Conservation (phyloP, 2,888 invertebrate genomes). For the Dynastes tityus region DNA sequence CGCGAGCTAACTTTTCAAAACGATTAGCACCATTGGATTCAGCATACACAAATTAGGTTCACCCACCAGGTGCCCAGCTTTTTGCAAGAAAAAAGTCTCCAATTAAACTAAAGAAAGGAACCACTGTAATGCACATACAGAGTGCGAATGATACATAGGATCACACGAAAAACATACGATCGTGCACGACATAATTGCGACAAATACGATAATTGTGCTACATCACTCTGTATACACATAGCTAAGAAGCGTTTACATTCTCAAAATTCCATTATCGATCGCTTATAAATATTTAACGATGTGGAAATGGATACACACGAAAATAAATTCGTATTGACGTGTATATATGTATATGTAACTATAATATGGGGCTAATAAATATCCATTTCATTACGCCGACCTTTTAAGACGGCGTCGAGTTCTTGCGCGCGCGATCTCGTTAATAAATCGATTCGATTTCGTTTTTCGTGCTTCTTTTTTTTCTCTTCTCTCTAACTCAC, state of each 20-base stretch:
- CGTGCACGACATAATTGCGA: too few species aligned
- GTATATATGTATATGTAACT: slow-evolving; percentile 5
- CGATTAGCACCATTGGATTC: too few species aligned
- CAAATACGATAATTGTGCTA: too few species aligned
- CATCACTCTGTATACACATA: background rate
- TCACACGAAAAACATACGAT: too few species aligned
- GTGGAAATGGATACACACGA: background rate
- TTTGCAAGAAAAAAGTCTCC: too few species aligned
- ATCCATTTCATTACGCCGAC: slow-evolving; percentile 15
- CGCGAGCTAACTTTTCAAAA: too few species aligned
- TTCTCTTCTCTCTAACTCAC: background rate
- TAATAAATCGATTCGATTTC: slow-evolving; percentile 34
- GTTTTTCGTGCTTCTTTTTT: background rate
- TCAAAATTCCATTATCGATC: background rate
- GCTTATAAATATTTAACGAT: slow-evolving; percentile 13
- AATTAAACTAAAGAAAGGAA: too few species aligned
- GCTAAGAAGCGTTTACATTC: background rate
- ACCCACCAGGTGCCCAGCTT: too few species aligned
- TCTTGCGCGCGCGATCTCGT: background rate
- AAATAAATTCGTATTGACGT: slow-evolving; percentile 1
- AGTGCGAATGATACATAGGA: too few species aligned
- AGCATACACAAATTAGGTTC: too few species aligned
- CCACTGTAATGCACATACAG: too few species aligned
- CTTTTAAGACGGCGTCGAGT: background rate
- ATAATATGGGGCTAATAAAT: slow-evolving; percentile 9